A percentile compares a stretch with the other conserved stretches of the same genome.
These are phyloP conservation scores for Aethes cnicana DNA, from an alignment of 2,888 invertebrate genomes.

Conservation along the genomic window DNA sequence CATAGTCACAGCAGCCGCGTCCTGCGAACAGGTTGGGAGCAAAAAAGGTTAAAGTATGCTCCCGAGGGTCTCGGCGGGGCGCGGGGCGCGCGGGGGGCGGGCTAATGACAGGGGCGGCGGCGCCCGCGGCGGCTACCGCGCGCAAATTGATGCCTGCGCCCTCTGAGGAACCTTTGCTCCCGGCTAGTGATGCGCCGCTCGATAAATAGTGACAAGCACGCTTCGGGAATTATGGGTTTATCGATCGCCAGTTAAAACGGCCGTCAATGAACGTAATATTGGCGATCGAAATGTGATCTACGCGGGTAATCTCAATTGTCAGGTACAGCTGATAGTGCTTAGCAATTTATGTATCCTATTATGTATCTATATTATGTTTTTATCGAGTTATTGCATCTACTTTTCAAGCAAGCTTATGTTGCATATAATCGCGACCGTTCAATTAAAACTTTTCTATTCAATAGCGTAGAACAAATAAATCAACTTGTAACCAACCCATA, in stretches of 20 bases:
- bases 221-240: conserved; percentile 49
- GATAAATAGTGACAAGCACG: conserved; percentile 72
- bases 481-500: background rate
- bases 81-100: conserved; percentile 43
- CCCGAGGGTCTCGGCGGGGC: conserved; percentile 38
- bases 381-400: too few species aligned
- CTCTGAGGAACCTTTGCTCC: conserved; percentile 77
- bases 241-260: conserved; percentile 42
- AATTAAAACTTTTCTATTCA: background rate
- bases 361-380: too few species aligned
- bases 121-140: conserved; percentile 80
- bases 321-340: too few species aligned
- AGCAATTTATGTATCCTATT: too few species aligned
- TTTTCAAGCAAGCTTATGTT: too few species aligned
- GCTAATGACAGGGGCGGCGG: conserved; percentile 81
- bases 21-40: conserved; percentile 79
- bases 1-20: conserved; percentile 68
- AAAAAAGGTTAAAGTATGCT: conserved; percentile 81
- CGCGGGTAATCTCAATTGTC: too few species aligned
- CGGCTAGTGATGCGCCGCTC: conserved; percentile 76
- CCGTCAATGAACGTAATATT: conserved; percentile 15
- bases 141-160: conserved; percentile 81
- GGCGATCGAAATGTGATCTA: too few species aligned
- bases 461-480: background rate
- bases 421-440: too few species aligned